Evolutionary conservation across 1,140 invertebrate genomes (phyloP).

Genomic region (Trypoxylus dichotomus): DNA sequence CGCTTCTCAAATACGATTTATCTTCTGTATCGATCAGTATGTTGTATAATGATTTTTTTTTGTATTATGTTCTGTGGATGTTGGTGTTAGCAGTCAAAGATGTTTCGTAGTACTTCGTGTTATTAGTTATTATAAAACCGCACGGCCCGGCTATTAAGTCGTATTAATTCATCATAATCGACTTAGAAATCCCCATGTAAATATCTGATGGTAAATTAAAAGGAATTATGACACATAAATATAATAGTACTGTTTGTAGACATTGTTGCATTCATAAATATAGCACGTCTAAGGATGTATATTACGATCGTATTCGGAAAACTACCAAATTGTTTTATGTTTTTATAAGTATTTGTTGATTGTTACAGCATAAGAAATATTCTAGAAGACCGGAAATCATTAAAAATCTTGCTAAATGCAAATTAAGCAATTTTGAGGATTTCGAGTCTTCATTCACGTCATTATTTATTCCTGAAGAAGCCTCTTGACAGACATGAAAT

Average conservation of each 20-base stretch:
- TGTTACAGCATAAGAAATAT: too few relatives aligned
- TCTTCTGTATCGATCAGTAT: background rate
- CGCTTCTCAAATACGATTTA: background rate
- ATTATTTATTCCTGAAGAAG: too few relatives aligned
- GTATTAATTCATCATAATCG: background rate
- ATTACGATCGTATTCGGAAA: too few relatives aligned
- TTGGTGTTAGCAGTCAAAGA: background rate
- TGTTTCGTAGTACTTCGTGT: background rate
- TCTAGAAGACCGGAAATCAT: too few relatives aligned
- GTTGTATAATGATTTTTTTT: slow-evolving; percentile 14
- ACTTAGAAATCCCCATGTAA: slow-evolving; percentile 9
- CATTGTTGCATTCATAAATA: too few relatives aligned
- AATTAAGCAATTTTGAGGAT: too few relatives aligned
- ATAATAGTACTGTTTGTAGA: background rate
- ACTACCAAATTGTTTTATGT: background rate
- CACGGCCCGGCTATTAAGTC: background rate
- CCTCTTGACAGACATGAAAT: too few relatives aligned
- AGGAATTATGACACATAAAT: background rate
- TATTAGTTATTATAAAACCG: background rate
- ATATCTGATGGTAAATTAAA: background rate
- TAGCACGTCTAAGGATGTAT: too few relatives aligned
- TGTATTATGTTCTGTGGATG: background rate
- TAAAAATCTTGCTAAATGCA: too few relatives aligned
- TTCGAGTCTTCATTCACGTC: too few relatives aligned
- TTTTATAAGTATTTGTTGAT: too few relatives aligned